Evolutionary conservation across 2,113 vertebrate species (phyloP).

Genomic region (Bujurquina vittata): DNA sequence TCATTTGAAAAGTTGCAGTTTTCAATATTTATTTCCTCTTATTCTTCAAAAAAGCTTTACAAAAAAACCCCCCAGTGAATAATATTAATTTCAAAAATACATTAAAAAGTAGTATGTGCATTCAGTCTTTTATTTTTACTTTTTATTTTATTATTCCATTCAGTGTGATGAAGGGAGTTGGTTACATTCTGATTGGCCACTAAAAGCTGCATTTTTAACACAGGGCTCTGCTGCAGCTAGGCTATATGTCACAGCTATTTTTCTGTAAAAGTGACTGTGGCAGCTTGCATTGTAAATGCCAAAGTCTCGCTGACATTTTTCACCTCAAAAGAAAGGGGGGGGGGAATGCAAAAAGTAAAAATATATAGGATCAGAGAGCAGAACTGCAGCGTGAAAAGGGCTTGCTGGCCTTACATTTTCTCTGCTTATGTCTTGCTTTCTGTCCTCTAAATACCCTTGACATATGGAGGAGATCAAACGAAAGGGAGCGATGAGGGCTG

Average conservation of each 20-base stretch:
- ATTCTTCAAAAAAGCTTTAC: background rate
- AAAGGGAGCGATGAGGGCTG: slow-evolving; percentile 26
- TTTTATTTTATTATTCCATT: background rate
- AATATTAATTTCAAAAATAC: background rate
- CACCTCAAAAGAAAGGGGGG: background rate
- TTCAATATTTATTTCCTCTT: background rate
- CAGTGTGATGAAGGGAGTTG: background rate
- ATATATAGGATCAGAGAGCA: slow-evolving; percentile 22
- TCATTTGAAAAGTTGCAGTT: background rate
- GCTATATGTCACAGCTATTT: slow-evolving; percentile 8
- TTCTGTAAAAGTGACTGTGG: background rate
- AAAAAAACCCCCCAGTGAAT: background rate
- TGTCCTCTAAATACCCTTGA: slow-evolving; percentile 67
- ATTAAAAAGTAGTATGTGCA: background rate
- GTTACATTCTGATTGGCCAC: background rate
- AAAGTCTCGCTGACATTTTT: slow-evolving; percentile 26
- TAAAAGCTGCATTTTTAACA: background rate
- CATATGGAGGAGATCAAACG: slow-evolving; percentile 61
- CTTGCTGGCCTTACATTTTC: slow-evolving; percentile 8
- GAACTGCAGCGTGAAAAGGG: background rate
- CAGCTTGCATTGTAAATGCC: background rate
- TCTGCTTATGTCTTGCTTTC: slow-evolving; percentile 34
- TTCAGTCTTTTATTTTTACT: too few relatives aligned
- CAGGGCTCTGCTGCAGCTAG: slow-evolving; percentile 12
- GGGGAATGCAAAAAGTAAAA: background rate